Evolutionary conservation across 2,888 invertebrate species (phyloP), one percentile per base, ranked within the genome.

Genomic region (Geotrupes spiniger): DNA sequence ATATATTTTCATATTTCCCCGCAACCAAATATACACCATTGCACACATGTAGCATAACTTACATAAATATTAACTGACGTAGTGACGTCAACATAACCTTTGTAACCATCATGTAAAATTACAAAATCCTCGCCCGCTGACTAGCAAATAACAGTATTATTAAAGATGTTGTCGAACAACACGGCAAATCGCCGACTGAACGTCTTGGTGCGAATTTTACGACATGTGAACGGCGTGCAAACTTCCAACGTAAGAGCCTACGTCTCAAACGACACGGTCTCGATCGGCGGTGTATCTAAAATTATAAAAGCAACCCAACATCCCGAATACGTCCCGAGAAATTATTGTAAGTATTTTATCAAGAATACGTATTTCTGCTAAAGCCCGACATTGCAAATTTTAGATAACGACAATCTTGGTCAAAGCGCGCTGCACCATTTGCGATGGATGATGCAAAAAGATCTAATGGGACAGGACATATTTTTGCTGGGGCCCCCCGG

Each of bases 381-480:
- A 36, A 17, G 2, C 12, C 36, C 6, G 40, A 43, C 9, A 15
- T 36, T n/a, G 16, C 12, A 41, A 36, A 21, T 61, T 68, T 63
- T 76, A 68, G 84, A 84, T 60, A 68, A 77, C 10, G 77, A 80
- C 46, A 73, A 79, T 41, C 65, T 84, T 42, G 79, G 82, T 11
- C 92, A 92, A 73, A 85, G 85, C 49, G 81, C 83, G 0, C 72
- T 93, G 3, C 81, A 85, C 52, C 90, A 94, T 69, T 74, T 97
- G 59, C 80, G 89, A 80, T 97, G 97, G 97, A 92, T 97, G 84
- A 82, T 96, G 76, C 95, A 97, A 69, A 97, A 97, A 70, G 95
- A 97, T 72, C 68, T 84, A 15, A 75, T 98, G 2, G 88, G 90
- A 0, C 98, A 98, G 72, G 98, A 98, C 67, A 91, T 97, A 75